Conservation (phyloP, 2,797 vertebrate genomes). For the Trachurus trachurus region DNA sequence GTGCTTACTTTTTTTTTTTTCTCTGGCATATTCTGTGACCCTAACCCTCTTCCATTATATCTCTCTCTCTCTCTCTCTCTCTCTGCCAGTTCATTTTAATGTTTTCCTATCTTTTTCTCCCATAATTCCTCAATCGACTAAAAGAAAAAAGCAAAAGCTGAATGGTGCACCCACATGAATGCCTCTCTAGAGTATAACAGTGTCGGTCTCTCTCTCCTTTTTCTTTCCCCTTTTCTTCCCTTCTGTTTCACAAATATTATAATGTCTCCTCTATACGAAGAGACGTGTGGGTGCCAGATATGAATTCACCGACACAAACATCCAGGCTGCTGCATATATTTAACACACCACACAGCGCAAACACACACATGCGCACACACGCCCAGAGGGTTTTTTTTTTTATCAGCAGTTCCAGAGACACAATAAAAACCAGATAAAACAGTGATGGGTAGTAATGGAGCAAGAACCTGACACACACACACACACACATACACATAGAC, state of each 20-base stretch:
- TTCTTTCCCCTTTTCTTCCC: background rate
- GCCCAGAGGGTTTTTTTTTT: background rate
- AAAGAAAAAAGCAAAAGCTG: background rate
- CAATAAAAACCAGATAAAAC: conserved; percentile 62
- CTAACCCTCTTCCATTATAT: background rate
- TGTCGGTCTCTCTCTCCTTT: conserved; percentile 16
- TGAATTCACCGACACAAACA: conserved; percentile 25
- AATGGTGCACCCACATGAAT: conserved; percentile 12
- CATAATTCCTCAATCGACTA: conserved; percentile 7
- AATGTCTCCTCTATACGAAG: conserved; percentile 5
- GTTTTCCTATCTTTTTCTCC: background rate
- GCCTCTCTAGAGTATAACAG: conserved; percentile 11
- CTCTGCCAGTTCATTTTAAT: conserved; percentile 11
- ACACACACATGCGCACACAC: conserved; percentile 2
- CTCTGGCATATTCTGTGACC: background rate
- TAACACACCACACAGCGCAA: conserved; percentile 15
- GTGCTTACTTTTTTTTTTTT: background rate
- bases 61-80: background rate
- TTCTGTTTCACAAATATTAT: conserved; percentile 15
- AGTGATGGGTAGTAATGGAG: conserved; percentile 58
- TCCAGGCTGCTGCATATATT: background rate
- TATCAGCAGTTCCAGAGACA: conserved; percentile 54
- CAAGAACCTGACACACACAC: conserved; percentile 8
- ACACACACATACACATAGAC: conserved; percentile 30
- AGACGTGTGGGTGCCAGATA: conserved; percentile 13